Base-by-base conservation (phyloP, 2,113 vertebrate species). In the Zingel zingel region DNA sequence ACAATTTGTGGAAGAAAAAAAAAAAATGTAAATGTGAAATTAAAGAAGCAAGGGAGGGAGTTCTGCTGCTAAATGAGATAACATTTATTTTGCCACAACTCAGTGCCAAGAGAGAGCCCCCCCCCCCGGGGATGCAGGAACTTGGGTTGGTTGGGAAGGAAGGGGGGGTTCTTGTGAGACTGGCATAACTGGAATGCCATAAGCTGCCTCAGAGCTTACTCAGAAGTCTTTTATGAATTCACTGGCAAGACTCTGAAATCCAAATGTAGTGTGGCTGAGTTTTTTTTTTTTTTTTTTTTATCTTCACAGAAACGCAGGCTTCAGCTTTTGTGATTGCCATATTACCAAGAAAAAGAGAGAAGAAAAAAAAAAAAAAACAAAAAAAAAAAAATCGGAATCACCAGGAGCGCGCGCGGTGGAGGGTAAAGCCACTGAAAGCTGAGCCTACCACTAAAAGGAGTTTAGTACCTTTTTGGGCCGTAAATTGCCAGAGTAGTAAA, bases 241-340 rank as follows among this genome's bases (percentile, higher is more conserved):
- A 77, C 72, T 84, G 86, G 76, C 58, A 62, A 86, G 33, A 88
- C 88, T 89, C 86, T 90, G 83, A 92, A 88, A 91, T 88, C 89
- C 85, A 89, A 89, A 89, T 77, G 62, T 30, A 77, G 77, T 73
- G 79, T 72, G 77, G 79, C 66, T 77, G 59, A 67, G 70, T 19
- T 65, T 75, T 67, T 70, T 45, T 58, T 48, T n/a, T n/a, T n/a
- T n/a, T n/a, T 66, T 57, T 72, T 15, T 51, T 74, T 77, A 88
- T 84, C 75, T 88, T 65, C 82, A 82, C 45, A 87, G 82, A 86
- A 89, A 82, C 61, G 66, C 76, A 53, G 56, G 77, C 43, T 82
- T 47, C 61, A 1, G 76, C 81, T 81, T 80, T 67, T 77, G 77
- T 61, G 57, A 71, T 59, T 58, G 61, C 78, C 83, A 81, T 30